Evolutionary conservation across 2,888 invertebrate genomes (phyloP), one percentile per base, ranked within the genome.

Genomic region (Augochlorella aurata): DNA sequence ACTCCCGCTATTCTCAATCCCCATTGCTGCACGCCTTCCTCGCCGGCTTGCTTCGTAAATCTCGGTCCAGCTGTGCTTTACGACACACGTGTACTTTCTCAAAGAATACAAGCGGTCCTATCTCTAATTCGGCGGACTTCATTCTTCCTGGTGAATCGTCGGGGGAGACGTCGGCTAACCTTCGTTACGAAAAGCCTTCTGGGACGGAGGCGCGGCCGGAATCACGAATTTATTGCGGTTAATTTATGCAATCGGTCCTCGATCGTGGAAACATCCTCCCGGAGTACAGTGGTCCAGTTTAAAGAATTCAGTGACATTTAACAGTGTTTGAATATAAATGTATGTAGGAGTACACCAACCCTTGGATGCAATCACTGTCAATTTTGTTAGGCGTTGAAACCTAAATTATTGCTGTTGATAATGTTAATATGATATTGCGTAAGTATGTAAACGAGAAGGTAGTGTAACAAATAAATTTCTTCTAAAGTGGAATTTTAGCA

Each of bases 1-100:
- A 71, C 74, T 65, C 70, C 66, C 24, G 63, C 61, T 61, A 63
- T 72, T 80, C 84, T 81, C 81, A 38, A 75, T 80, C 82, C 73
- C 81, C 80, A 38, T 73, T 65, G 83, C 79, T 76, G 24, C 24
- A 75, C 87, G 84, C 85, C 85, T 86, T 87, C 80, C 88, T 85
- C 86, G 85, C 83, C 80, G 85, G 84, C 85, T 82, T 80, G 89
- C 87, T 89, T 85, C 89, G 89, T 91, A 92, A 91, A 91, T 91
- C 89, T 90, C 87, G 87, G 84, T 76, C 89, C 91, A 91, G 89
- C 89, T 90, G 92, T 89, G 89, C 85, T 91, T 91, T 90, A 90
- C 90, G 89, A 85, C 85, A 85, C 82, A 68, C 79, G 68, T 72
- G 73, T 71, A 82, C 52, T 78, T 82, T 72, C 77, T 76, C 77